Conservation (phyloP, 2,113 vertebrate species). For the Scalopus aquaticus region DNA sequence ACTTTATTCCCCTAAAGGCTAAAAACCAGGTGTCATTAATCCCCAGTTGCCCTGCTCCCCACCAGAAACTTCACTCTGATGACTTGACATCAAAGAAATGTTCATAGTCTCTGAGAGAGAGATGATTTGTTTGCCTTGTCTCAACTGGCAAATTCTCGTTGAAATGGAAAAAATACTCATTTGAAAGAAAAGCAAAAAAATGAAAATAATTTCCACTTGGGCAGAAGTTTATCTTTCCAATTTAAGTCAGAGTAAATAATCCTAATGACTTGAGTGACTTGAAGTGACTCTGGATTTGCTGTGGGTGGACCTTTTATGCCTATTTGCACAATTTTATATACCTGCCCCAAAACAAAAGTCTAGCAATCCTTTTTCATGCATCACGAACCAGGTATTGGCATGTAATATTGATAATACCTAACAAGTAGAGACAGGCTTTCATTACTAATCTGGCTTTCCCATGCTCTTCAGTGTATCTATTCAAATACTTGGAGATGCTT, state of each 20-base stretch:
- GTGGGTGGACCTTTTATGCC: not conserved
- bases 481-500: not conserved
- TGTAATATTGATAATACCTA: slow-evolving; percentile 41
- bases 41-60: not conserved
- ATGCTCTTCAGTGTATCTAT: not conserved
- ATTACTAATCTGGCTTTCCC: not conserved
- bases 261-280: not conserved
- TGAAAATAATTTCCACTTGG: not conserved
- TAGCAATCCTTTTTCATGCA: not conserved
- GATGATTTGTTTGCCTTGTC: not conserved
- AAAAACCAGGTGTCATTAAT: slow-evolving; percentile 35
- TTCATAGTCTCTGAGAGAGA: not conserved
- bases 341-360: slow-evolving; percentile 26
- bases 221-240: slow-evolving; percentile 33
- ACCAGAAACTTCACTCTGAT: not conserved
- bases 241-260: slow-evolving; percentile 39
- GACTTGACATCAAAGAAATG: slow-evolving; percentile 37
- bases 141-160: slow-evolving; percentile 4
- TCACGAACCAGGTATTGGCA: not conserved
- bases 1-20: not conserved
- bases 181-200: not conserved
- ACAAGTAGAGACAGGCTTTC: slow-evolving; percentile 64
- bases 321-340: not conserved
- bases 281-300: not conserved
- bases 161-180: slow-evolving; percentile 23